phyloP scores from a whole-genome alignment of 2,113 vertebrate genomes.

The Triplophysa tibetana region DNA sequence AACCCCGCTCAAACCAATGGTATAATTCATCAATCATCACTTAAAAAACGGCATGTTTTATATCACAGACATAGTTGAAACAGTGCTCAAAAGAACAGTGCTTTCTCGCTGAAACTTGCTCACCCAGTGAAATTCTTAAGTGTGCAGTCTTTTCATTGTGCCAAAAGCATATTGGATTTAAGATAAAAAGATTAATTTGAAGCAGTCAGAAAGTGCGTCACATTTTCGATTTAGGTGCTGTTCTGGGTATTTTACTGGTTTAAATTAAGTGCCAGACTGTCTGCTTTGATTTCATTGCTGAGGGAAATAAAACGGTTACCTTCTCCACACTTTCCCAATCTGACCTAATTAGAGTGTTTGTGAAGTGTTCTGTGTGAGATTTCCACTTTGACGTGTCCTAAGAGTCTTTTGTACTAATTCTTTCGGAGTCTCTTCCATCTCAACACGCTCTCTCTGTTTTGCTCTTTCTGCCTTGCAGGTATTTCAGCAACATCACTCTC shows the following conservation, averaged over 20 bases:
- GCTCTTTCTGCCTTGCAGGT: slow-evolving; percentile 70
- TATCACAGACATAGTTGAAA: background rate
- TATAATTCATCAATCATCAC: background rate
- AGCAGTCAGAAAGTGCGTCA: slow-evolving; percentile 35
- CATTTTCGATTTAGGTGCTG: slow-evolving; percentile 26
- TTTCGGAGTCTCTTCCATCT: slow-evolving; percentile 22
- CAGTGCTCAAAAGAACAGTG: slow-evolving; percentile 4
- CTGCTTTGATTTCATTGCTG: slow-evolving; percentile 17
- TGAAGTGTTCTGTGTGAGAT: slow-evolving; percentile 24
- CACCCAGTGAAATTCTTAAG: slow-evolving; percentile 21
- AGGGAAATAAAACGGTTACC: slow-evolving; percentile 36
- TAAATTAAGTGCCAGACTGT: slow-evolving; percentile 29
- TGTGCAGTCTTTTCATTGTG: slow-evolving; percentile 20
- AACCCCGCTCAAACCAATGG: no score
- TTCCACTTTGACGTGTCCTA: slow-evolving; percentile 19
- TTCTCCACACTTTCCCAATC: slow-evolving; percentile 27
- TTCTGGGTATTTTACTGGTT: slow-evolving; percentile 39
- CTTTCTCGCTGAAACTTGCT: background rate
- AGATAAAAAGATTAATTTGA: slow-evolving; percentile 38
- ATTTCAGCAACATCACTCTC: slow-evolving; percentile 93
- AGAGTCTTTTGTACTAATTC: slow-evolving; percentile 21
- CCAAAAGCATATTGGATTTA: slow-evolving; percentile 43
- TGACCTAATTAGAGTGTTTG: slow-evolving; percentile 41
- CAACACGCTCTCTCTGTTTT: slow-evolving; percentile 5
- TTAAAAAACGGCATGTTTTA: background rate